Percentiles rank a stretch among this genome's conserved stretches.
These are phyloP conservation scores for Spodoptera litura DNA, from an alignment of 1,140 invertebrate species.

Conservation along the genomic window DNA sequence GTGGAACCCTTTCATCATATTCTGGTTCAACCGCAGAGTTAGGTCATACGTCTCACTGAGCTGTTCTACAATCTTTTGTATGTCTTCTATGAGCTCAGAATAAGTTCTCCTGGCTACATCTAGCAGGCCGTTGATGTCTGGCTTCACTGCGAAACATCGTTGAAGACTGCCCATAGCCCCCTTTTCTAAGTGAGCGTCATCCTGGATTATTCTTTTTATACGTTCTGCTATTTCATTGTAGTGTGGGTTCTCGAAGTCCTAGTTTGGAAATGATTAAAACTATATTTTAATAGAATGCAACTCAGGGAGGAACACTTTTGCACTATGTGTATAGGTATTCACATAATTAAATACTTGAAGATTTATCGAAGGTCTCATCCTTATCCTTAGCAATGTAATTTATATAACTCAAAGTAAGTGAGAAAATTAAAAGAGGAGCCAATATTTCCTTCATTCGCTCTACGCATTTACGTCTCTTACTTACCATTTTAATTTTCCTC, in stretches of 20 bases:
- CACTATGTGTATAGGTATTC: too few relatives aligned
- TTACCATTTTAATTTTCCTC: conserved; percentile 87
- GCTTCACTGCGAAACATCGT: conserved; percentile 94
- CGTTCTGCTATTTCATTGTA: conserved; percentile 87
- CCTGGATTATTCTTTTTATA: conserved; percentile 90
- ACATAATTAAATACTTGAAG: too few relatives aligned
- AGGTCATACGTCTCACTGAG: conserved; percentile 89
- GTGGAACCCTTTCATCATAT: conserved; percentile 91
- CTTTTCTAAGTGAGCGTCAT: conserved; percentile 88
- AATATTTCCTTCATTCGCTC: too few relatives aligned
- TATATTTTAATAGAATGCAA: too few relatives aligned
- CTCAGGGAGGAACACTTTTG: too few relatives aligned
- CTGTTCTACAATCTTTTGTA: conserved; percentile 89
- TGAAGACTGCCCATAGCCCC: conserved; percentile 91
- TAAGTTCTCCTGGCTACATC: conserved; percentile 93
- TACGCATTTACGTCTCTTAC: not conserved
- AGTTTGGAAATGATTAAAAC: not conserved
- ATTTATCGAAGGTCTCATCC: too few relatives aligned
- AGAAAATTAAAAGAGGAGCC: too few relatives aligned
- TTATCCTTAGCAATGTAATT: too few relatives aligned
- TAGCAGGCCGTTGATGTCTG: conserved; percentile 90
- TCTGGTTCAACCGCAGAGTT: conserved; percentile 89
- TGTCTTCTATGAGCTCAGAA: conserved; percentile 92
- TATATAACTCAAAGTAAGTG: too few relatives aligned
- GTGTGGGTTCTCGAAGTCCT: conserved; percentile 81